Conservation (phyloP, 53 echinoderm and acorn worm species). For the Arbacia lixula region DNA sequence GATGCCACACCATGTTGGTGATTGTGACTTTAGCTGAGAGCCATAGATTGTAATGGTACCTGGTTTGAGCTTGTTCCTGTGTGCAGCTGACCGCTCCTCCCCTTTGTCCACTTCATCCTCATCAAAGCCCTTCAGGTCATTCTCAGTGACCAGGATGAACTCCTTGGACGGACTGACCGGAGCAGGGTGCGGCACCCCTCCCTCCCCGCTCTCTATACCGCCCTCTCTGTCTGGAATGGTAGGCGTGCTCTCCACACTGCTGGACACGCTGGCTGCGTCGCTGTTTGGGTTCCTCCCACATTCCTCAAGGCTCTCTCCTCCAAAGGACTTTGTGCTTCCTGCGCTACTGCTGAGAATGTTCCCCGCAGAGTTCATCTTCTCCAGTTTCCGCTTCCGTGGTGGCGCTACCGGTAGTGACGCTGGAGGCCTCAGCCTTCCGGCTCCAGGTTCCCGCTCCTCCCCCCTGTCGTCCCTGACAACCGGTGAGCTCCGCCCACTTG, state of each 20-base stretch:
- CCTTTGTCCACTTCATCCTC: slow-evolving; percentile 49
- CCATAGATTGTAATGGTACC: slow-evolving; percentile 67
- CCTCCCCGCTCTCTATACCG: background rate
- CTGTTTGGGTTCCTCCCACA: background rate
- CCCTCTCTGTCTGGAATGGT: background rate
- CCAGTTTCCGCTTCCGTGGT: slow-evolving; percentile 25
- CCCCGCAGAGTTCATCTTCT: slow-evolving; percentile 9
- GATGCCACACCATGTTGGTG: too few relatives aligned
- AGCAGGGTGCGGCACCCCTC: background rate
- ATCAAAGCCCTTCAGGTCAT: slow-evolving; percentile 74
- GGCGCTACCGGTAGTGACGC: slow-evolving; percentile 40
- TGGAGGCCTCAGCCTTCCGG: slow-evolving; percentile 30
- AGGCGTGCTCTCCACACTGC: slow-evolving; percentile 37
- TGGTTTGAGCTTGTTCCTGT: slow-evolving; percentile 96
- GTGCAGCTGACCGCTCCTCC: slow-evolving; percentile 76
- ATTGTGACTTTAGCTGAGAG: too few relatives aligned
- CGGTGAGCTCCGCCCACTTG: slow-evolving; percentile 46
- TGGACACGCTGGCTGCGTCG: slow-evolving; percentile 21
- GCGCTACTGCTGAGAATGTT: slow-evolving; percentile 5
- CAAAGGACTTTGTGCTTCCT: background rate
- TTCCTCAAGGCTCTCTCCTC: background rate
- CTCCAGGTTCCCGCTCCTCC: background rate
- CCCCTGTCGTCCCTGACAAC: slow-evolving; percentile 42
- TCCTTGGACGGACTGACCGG: slow-evolving; percentile 52
- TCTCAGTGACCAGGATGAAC: slow-evolving; percentile 86